A percentile compares a stretch with the other conserved stretches of the same genome.
These are phyloP conservation scores for Stegodyphus dumicola DNA, from an alignment of 1,140 invertebrate genomes.

Conservation along the genomic window DNA sequence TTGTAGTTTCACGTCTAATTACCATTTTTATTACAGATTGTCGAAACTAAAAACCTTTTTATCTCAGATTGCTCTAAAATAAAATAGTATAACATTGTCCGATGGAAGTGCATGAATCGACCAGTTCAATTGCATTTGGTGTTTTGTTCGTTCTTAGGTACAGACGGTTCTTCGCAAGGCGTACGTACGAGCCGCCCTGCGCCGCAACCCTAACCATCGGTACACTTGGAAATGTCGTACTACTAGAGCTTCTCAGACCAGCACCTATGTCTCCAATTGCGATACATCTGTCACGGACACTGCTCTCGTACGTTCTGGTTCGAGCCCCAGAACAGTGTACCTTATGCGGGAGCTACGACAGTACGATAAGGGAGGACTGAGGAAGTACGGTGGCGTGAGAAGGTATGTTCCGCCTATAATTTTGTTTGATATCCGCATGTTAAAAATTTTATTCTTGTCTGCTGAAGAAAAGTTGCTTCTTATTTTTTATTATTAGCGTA, in stretches of 20 bases:
- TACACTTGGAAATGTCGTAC: slow-evolving; percentile 56
- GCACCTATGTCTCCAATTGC: slow-evolving; percentile 41
- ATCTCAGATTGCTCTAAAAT: too few relatives aligned
- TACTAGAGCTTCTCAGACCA: slow-evolving; percentile 40
- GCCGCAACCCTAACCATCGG: slow-evolving; percentile 62
- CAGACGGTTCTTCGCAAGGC: slow-evolving; percentile 62
- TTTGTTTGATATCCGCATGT: not conserved
- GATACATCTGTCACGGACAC: slow-evolving; percentile 33
- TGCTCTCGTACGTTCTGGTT: not conserved
- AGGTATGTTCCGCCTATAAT: not conserved
- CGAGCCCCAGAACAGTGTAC: slow-evolving; percentile 7
- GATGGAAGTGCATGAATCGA: too few relatives aligned
- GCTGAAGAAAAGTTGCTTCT: too few relatives aligned
- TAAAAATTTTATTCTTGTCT: not conserved
- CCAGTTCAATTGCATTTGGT: not conserved
- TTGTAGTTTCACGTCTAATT: too few relatives aligned
- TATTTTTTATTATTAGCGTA: too few relatives aligned
- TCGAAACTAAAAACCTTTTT: too few relatives aligned
- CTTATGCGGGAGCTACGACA: slow-evolving; percentile 10
- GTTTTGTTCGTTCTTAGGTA: slow-evolving; percentile 27
- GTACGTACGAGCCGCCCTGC: slow-evolving; percentile 61
- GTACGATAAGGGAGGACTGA: slow-evolving; percentile 14
- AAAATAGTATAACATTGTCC: too few relatives aligned
- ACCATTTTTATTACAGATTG: too few relatives aligned
- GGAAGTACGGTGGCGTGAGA: slow-evolving; percentile 20